Evolutionary conservation across 2,888 invertebrate genomes (phyloP).

Genomic region (Proisotoma minuta): DNA sequence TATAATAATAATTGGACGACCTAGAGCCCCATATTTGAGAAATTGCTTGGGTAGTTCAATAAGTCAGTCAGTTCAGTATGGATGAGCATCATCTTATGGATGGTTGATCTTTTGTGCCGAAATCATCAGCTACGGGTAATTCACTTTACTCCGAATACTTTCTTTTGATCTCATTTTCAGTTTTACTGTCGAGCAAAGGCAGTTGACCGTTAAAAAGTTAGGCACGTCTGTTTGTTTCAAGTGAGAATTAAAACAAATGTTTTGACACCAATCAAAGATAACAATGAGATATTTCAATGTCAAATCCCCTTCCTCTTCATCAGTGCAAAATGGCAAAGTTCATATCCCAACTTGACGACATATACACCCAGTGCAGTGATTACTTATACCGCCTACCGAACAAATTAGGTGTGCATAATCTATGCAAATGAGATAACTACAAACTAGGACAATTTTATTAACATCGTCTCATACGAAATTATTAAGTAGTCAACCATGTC

Average conservation of each 20-base stretch:
- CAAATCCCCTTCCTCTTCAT: background rate
- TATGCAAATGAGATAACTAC: background rate
- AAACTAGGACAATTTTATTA: background rate
- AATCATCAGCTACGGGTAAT: background rate
- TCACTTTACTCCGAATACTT: background rate
- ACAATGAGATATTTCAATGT: background rate
- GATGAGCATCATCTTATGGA: too few species aligned
- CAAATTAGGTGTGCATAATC: background rate
- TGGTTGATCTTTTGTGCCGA: slow-evolving; percentile 3
- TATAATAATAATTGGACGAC: too few species aligned
- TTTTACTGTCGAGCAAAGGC: background rate
- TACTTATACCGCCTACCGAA: background rate
- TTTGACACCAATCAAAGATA: background rate
- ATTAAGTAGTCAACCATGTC: background rate
- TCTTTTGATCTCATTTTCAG: background rate
- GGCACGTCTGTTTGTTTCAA: background rate
- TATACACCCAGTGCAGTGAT: background rate
- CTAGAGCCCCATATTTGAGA: background rate
- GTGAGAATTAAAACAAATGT: background rate
- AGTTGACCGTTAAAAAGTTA: background rate
- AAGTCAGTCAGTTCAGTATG: background rate
- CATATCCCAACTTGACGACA: background rate
- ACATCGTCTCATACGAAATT: background rate
- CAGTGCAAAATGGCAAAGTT: background rate
- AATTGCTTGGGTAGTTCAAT: background rate